These are phyloP conservation scores for Cosmia pyralina DNA, from an alignment of 2,888 invertebrate genomes.

Conservation along the genomic window DNA sequence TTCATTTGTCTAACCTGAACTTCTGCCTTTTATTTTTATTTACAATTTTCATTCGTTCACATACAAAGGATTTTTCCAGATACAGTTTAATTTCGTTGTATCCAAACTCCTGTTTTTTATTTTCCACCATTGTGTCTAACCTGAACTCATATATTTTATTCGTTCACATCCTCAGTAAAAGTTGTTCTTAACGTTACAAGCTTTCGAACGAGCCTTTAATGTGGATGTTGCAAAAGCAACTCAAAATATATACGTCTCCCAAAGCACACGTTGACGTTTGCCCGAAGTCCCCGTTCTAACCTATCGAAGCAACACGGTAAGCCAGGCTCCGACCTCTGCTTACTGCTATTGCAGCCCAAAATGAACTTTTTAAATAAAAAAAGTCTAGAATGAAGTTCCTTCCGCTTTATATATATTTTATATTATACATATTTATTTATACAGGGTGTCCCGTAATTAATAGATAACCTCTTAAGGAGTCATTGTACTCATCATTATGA, in stretches of 20 bases:
- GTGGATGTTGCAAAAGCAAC: not conserved
- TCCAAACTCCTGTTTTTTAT: not conserved
- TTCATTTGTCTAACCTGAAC: not conserved
- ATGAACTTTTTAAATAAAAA: not conserved
- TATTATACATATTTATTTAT: too few species aligned
- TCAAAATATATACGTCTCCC: slow-evolving; percentile 33
- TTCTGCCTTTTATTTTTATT: not conserved
- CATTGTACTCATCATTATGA: too few species aligned
- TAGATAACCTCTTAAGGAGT: too few species aligned
- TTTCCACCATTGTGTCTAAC: too few species aligned
- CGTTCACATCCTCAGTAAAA: not conserved
- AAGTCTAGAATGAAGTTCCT: too few species aligned
- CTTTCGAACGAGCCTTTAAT: not conserved
- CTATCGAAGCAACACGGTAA: slow-evolving; percentile 18
- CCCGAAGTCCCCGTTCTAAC: not conserved
- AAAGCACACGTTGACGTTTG: slow-evolving; percentile 30
- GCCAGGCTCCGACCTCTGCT: slow-evolving; percentile 2
- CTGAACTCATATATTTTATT: not conserved
- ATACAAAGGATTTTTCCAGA: not conserved
- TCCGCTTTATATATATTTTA: too few species aligned
- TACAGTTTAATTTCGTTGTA: not conserved
- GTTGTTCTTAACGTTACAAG: not conserved
- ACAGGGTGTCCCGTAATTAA: too few species aligned
- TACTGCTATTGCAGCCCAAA: slow-evolving; percentile 4
- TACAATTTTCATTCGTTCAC: not conserved